These are phyloP conservation scores for Cyprinodon brontotheroides DNA, from an alignment of 2,113 vertebrate species.

Conservation along the genomic window DNA sequence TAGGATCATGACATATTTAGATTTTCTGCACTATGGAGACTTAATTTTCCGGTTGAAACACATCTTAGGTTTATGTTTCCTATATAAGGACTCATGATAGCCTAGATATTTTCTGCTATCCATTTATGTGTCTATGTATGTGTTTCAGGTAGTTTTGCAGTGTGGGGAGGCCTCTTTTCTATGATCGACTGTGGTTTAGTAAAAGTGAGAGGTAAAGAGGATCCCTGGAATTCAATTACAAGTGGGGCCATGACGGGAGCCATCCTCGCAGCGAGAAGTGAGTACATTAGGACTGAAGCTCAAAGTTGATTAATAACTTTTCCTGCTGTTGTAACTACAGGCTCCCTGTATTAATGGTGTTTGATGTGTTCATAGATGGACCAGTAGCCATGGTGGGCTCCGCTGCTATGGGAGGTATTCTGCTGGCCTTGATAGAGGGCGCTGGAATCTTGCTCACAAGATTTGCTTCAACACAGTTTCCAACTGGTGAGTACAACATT, in stretches of 20 bases:
- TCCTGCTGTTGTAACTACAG: not conserved
- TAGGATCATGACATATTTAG: not conserved
- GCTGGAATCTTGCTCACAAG: conserved; percentile 93
- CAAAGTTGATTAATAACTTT: not conserved
- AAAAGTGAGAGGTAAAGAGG: conserved; percentile 92
- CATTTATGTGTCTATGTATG: not conserved
- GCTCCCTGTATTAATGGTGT: not conserved
- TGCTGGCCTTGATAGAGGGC: conserved; percentile 94
- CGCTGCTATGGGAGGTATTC: conserved; percentile 93
- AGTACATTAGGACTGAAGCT: conserved; percentile 59
- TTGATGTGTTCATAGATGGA: conserved; percentile 80
- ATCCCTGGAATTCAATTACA: conserved; percentile 98
- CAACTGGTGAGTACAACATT: conserved; percentile 83
- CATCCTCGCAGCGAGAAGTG: conserved; percentile 95
- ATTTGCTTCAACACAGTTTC: conserved; percentile 92
- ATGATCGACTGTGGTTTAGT: conserved; percentile 97
- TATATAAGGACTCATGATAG: too few species aligned
- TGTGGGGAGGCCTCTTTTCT: conserved; percentile 97
- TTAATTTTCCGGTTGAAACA: not conserved
- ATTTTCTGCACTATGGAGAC: not conserved
- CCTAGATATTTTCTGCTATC: not conserved
- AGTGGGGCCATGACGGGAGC: conserved; percentile 96
- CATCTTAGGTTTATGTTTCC: too few species aligned
- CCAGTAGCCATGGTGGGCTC: conserved; percentile 95
- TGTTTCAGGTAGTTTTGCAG: conserved; percentile 90